Percentiles rank a stretch among this genome's conserved stretches.
phyloP scores from a whole-genome alignment of 2,113 vertebrate species.

The Anser cygnoides region DNA sequence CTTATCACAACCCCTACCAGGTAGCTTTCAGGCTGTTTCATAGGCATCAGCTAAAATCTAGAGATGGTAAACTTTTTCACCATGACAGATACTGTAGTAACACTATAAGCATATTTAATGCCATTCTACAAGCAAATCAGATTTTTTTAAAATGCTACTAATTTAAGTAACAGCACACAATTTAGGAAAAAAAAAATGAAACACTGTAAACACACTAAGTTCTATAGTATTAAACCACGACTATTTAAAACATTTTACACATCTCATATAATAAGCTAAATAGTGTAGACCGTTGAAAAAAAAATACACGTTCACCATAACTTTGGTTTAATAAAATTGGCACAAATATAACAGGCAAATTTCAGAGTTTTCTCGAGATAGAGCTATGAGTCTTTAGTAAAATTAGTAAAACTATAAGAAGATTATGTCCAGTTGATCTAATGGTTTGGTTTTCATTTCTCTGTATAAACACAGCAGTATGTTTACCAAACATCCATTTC shows the following conservation, averaged over 20 bases:
- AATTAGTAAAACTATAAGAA: constrained; percentile 5
- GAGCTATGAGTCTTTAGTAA: not conserved
- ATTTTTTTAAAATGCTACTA: not conserved
- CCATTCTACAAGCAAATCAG: not conserved
- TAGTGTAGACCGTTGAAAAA: not conserved
- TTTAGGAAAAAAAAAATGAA: not conserved
- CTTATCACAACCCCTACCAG: not conserved
- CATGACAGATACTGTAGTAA: not conserved
- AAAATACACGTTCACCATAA: not conserved
- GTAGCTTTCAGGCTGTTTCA: not conserved
- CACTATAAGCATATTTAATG: not conserved
- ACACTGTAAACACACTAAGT: constrained; percentile 6
- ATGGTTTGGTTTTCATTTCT: constrained; percentile 70
- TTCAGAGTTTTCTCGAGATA: constrained; percentile 50
- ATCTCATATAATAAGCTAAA: not conserved
- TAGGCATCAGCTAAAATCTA: not conserved
- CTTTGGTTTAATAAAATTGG: not conserved
- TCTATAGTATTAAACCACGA: not conserved
- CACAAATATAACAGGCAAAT: constrained; percentile 49
- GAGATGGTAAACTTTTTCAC: not conserved
- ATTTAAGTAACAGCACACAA: not conserved
- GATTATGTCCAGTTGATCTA: constrained; percentile 53
- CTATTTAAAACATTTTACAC: not conserved
- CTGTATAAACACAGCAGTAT: constrained; percentile 68
- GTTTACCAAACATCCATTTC: constrained; percentile 70